These are phyloP conservation scores for Dasyurus viverrinus DNA, from an alignment of 2,113 vertebrate genomes.

Conservation along the genomic window DNA sequence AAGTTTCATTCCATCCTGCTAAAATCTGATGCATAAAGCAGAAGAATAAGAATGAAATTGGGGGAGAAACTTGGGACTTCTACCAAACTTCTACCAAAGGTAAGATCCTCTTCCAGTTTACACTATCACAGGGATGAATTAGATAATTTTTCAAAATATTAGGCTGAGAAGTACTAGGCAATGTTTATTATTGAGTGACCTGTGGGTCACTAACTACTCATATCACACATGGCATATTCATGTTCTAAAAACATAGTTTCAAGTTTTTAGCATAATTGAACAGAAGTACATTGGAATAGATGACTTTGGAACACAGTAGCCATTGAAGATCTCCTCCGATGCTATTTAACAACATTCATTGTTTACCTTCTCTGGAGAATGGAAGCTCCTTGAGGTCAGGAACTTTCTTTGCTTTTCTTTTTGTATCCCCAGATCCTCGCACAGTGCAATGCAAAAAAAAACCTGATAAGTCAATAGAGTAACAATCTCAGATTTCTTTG, in stretches of 20 bases:
- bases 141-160: constrained; percentile 78
- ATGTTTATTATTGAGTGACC: constrained; percentile 72
- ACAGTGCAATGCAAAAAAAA: not conserved
- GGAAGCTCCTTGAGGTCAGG: not conserved
- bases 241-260: constrained; percentile 47
- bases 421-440: not conserved
- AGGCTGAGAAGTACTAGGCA: constrained; percentile 80
- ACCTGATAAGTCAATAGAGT: not conserved
- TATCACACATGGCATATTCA: constrained; percentile 69
- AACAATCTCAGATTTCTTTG: not conserved
- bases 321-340: not conserved
- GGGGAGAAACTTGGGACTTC: not conserved
- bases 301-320: not conserved
- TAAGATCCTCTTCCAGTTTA: not conserved
- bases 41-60: not conserved
- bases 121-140: constrained; percentile 64
- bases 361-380: not conserved
- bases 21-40: not conserved
- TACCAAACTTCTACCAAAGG: not conserved
- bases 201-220: constrained; percentile 63
- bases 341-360: not conserved
- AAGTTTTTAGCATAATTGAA: constrained; percentile 15
- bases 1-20: not conserved
- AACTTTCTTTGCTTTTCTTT: not conserved
- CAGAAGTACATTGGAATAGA: not conserved